Evolutionary conservation across 2,888 invertebrate species (phyloP), one percentile per base, ranked within the genome.

Genomic region (Drosophila prolongata): DNA sequence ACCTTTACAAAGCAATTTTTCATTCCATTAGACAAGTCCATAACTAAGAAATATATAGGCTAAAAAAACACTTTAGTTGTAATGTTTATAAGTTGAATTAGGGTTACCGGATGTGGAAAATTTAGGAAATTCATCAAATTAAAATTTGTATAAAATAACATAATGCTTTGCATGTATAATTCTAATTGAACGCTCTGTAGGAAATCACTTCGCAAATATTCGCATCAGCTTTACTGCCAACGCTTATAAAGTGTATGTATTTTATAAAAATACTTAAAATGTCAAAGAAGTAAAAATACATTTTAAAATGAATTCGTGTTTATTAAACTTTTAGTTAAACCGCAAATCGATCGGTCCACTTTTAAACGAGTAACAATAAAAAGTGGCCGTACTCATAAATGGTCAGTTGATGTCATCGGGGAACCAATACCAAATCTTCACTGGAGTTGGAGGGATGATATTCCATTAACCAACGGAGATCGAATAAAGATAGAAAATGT

Each of bases 351-450:
- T 92, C 95, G 98, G 79, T 97, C 97, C 19, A 97, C 97, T 92
- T 93, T 98, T 58, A 96, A 97, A 88, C 94, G 95, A 13, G 92
- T 97, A 5, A 95, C 95, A 1, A 95, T 98, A 50, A 98, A 98
- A 34, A 83, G 72, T 57, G 82, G 82, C n/a, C 82, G 82, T 5
- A 83, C 80, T n/a, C 82, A 86, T 27, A 93, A 96, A 96, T 78
- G 98, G 98, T 59, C 95, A 97, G 54, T 96, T 96, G 6, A 97
- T 88, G 96, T 98, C 53, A 95, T 95, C 90, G 99, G 98, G 67
- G 98, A 99, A 93, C 99, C 99, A 5, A 95, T 97, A 56, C 98
- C 99, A 79, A 96, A 95, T 8, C 96, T 98, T 35, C 96, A 95
- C 11, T 99, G 99, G 99, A 82, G 86, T 55, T 82, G 82, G 82